Percentiles rank a stretch among this genome's conserved stretches.
Evolutionary conservation across 2,797 vertebrate species (phyloP).

Genomic region (Telmatherina bonti): DNA sequence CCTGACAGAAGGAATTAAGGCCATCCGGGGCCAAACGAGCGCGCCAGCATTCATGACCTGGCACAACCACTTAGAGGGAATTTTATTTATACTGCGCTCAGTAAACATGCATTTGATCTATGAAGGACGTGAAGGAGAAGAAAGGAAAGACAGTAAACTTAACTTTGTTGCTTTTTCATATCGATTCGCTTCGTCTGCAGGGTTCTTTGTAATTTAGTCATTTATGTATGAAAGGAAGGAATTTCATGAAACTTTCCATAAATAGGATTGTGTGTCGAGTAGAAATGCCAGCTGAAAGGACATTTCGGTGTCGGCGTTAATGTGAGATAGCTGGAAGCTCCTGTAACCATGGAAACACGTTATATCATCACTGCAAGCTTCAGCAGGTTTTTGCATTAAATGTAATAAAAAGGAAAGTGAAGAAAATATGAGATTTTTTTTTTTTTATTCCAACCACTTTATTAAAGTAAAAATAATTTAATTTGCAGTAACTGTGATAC

Average conservation of each 20-base stretch:
- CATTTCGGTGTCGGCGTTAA: neutral
- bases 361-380: too few relatives aligned
- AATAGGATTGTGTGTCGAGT: conserved; percentile 2
- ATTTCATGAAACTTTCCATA: conserved; percentile 15
- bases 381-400: neutral
- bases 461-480: too few relatives aligned
- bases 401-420: neutral
- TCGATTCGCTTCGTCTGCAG: conserved; percentile 36
- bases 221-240: conserved; percentile 9
- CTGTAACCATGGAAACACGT: too few relatives aligned
- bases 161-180: conserved; percentile 43
- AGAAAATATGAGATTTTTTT: too few relatives aligned
- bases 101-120: conserved; percentile 62
- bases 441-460: too few relatives aligned
- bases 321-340: too few relatives aligned
- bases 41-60: conserved; percentile 67
- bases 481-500: too few relatives aligned
- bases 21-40: conserved; percentile 55
- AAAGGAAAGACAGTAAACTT: conserved; percentile 7
- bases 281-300: neutral
- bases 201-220: conserved; percentile 47
- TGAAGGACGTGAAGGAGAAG: conserved; percentile 7
- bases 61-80: conserved; percentile 62
- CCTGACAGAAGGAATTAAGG: conserved; percentile 90
- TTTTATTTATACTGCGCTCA: conserved; percentile 64